phyloP scores from a whole-genome alignment of 2,888 invertebrate genomes.

The Drosophila tanythrix region DNA sequence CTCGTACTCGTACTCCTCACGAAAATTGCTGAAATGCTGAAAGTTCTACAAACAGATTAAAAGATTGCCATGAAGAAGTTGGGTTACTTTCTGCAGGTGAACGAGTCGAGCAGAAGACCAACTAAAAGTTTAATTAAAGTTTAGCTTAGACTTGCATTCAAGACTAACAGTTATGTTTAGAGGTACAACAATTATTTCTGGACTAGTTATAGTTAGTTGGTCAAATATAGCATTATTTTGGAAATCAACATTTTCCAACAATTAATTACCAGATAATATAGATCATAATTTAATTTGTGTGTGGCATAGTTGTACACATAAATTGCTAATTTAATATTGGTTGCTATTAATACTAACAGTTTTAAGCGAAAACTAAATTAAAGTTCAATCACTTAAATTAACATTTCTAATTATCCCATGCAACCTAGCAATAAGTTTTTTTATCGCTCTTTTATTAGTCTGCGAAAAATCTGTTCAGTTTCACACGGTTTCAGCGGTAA shows the following conservation, averaged over 20 bases:
- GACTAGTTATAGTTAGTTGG: background rate
- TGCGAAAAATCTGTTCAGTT: constrained; percentile 25
- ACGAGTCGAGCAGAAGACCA: constrained; percentile 21
- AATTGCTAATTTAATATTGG: background rate
- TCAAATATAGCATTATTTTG: background rate
- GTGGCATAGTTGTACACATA: background rate
- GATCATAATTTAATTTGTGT: background rate
- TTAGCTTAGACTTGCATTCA: constrained; percentile 23
- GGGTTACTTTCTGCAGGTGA: constrained; percentile 43
- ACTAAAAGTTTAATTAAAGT: constrained; percentile 54
- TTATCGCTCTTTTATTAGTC: background rate
- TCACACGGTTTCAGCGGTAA: constrained; percentile 40
- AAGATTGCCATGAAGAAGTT: constrained; percentile 41
- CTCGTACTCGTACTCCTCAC: constrained; percentile 16
- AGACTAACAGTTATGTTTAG: constrained; percentile 1
- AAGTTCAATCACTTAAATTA: constrained; percentile 6
- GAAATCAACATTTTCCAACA: background rate
- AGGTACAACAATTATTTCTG: background rate
- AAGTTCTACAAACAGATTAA: constrained; percentile 57
- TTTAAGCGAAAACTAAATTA: background rate
- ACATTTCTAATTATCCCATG: constrained; percentile 12
- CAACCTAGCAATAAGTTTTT: background rate
- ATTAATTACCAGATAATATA: background rate
- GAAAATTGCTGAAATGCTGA: constrained; percentile 14
- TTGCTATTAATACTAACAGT: background rate